Conservation (phyloP, 2,797 vertebrate species). For the Acipenser oxyrinchus region DNA sequence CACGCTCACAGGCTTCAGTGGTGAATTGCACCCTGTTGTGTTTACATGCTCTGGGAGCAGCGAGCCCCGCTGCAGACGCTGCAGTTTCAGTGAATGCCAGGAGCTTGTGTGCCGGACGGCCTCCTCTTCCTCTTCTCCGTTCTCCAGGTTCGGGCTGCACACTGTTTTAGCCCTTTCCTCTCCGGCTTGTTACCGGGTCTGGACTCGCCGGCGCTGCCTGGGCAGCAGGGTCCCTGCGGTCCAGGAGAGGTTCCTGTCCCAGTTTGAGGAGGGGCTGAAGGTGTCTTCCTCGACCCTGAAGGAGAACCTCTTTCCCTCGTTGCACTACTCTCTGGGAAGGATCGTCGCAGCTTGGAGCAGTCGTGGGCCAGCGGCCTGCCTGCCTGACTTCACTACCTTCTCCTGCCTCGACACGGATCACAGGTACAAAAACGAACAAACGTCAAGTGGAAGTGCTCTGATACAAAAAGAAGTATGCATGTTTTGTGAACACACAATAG, state of each 20-base stretch:
- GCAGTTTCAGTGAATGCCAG: too few species aligned
- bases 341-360: conserved; percentile 49
- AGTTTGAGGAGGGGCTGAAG: conserved; percentile 51
- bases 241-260: conserved; percentile 51
- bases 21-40: too few species aligned
- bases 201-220: conserved; percentile 53
- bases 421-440: conserved; percentile 53
- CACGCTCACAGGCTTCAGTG: too few species aligned
- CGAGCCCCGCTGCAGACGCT: too few species aligned
- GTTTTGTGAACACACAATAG: too few species aligned
- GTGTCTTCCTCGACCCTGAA: conserved; percentile 33
- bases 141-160: conserved; percentile 54
- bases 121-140: neutral
- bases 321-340: conserved; percentile 57
- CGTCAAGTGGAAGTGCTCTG: too few species aligned
- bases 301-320: conserved; percentile 43
- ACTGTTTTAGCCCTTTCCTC: conserved; percentile 66
- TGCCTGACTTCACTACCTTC: conserved; percentile 59
- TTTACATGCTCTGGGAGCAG: too few species aligned
- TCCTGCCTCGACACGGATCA: conserved; percentile 54
- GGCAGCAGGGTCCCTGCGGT: conserved; percentile 43
- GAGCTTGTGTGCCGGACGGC: too few species aligned
- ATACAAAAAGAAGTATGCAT: too few species aligned
- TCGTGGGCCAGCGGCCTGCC: conserved; percentile 45
- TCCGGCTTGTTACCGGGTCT: conserved; percentile 61